These are phyloP conservation scores for Malachius bipustulatus DNA, from an alignment of 2,888 invertebrate genomes.

Conservation along the genomic window DNA sequence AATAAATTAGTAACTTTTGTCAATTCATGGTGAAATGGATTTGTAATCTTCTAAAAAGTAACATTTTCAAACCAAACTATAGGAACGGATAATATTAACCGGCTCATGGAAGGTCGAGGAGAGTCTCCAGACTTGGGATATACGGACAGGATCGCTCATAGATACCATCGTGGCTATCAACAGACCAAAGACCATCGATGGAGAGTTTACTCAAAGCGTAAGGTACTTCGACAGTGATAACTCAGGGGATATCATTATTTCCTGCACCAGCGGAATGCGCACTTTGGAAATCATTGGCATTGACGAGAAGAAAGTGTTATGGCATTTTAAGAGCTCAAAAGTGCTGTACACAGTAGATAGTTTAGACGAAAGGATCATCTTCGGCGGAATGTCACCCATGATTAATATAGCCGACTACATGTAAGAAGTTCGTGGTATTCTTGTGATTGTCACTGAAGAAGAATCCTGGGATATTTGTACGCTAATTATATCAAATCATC, in stretches of 20 bases:
- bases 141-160: conserved; percentile 39
- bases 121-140: conserved; percentile 44
- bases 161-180: conserved; percentile 41
- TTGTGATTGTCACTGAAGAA: too few species aligned
- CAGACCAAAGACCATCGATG: conserved; percentile 40
- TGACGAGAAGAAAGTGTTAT: conserved; percentile 27
- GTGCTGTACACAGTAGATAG: conserved; percentile 30
- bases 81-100: conserved; percentile 42
- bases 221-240: conserved; percentile 37
- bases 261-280: conserved; percentile 31
- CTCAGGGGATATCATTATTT: conserved; percentile 25
- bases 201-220: conserved; percentile 46
- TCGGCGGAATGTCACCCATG: conserved; percentile 34
- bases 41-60: too few species aligned
- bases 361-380: conserved; percentile 23
- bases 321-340: conserved; percentile 25
- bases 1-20: too few species aligned
- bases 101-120: conserved; percentile 47
- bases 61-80: too few species aligned
- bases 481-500: too few species aligned
- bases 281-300: conserved; percentile 32
- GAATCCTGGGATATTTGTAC: too few species aligned
- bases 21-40: too few species aligned
- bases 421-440: too few species aligned
- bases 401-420: too few species aligned